These are phyloP conservation scores for Chlamydotis undulata DNA, from an alignment of 2,113 vertebrate species.

Conservation along the genomic window DNA sequence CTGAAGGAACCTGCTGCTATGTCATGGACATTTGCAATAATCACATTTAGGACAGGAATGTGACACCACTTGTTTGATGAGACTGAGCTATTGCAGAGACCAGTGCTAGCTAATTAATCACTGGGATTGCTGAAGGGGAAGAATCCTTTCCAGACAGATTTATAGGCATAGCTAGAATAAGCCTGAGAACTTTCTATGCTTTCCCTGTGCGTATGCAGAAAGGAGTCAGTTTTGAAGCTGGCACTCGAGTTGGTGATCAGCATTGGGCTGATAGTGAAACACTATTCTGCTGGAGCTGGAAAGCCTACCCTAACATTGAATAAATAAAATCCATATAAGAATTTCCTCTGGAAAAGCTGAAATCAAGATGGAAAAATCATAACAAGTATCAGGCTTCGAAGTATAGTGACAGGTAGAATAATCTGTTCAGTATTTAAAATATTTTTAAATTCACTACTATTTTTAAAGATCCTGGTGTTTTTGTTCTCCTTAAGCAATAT, in stretches of 20 bases:
- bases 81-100: slow-evolving; percentile 33
- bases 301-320: neutral
- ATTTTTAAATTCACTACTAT: neutral
- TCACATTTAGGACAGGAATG: slow-evolving; percentile 28
- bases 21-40: slow-evolving; percentile 1
- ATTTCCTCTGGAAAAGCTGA: neutral
- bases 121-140: neutral
- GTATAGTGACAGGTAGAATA: neutral
- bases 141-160: slow-evolving; percentile 21
- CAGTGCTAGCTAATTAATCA: slow-evolving; percentile 18
- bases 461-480: neutral
- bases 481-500: neutral
- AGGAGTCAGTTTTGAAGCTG: neutral
- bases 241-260: neutral
- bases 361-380: neutral
- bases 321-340: neutral
- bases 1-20: neutral
- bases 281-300: neutral
- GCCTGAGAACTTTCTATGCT: neutral
- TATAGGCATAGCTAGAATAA: neutral
- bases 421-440: neutral
- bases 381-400: neutral
- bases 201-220: neutral
- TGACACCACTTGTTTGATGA: neutral
- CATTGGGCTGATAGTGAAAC: neutral